Evolutionary conservation across 2,797 vertebrate genomes (phyloP), one percentile per base, ranked within the genome.

Genomic region (Sebastolobus altivelis): DNA sequence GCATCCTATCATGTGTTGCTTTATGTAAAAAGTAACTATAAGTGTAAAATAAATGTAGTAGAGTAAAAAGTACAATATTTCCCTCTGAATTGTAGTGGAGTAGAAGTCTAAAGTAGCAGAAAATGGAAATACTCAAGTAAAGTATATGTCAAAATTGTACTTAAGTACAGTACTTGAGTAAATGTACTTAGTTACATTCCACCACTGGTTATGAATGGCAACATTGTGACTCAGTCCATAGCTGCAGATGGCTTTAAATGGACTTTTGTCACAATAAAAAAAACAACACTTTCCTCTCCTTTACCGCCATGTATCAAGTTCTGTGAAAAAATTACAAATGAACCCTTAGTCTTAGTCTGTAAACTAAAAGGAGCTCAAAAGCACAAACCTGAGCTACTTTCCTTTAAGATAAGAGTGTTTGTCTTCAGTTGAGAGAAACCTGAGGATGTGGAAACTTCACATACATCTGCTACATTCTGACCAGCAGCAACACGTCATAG

Each of bases 401-500:
- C 37, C 33, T 52, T 37, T 5, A 11, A 56, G 35, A 63, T 43
- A 46, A 25, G 63, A 35, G 27, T 52, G 25, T 61, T 13, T 52
- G 46, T 82, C 52, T 61, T 78, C 27, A 49, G 49, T 29, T 66
- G 16, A 73, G 70, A 80, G 31, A 66, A 72, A 76, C 29, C 20
- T 16, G 52, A 76, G 38, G 67, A 76, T 65, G 12, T 83, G 80
- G 79, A 89, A 91, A 87, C 58, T 76, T 91, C 43, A 69, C 81
- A 89, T 68, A 78, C 73, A 79, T 72, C 80, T 81, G 75, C 58
- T 73, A 88, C 81, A 88, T 86, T 84, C 70, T 75, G 75, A 80
- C 54, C 60, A 31, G 75, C 75, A 75, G 65, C 35, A 77, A 65
- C 62, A 70, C 29, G 33, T 81, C 66, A 66, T 31, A 10, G 22